Percentiles rank a stretch among this genome's conserved stretches.
Evolutionary conservation across 2,888 invertebrate species (phyloP).

Genomic region (Morpho helenor): DNA sequence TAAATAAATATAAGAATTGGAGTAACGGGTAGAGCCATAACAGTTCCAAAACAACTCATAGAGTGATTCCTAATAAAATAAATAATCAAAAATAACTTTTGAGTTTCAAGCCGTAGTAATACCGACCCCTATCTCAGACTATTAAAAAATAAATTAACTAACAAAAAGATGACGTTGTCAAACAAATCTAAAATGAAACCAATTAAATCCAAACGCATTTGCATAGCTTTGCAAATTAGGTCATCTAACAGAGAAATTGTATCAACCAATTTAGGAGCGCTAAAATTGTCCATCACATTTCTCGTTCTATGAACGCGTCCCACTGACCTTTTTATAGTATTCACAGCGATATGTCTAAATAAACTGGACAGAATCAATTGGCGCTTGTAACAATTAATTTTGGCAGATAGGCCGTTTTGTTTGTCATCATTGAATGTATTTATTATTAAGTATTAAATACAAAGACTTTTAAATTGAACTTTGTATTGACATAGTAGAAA

Average conservation of each 20-base stretch:
- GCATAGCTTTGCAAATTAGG: conserved; percentile 16
- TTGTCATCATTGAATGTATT: conserved; percentile 27
- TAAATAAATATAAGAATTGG: too few relatives aligned
- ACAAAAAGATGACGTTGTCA: neutral
- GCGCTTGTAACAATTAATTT: conserved; percentile 55
- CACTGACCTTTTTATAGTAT: conserved; percentile 43
- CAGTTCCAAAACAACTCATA: too few relatives aligned
- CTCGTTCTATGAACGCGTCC: conserved; percentile 33
- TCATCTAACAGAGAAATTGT: conserved; percentile 20
- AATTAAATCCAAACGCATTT: conserved; percentile 1
- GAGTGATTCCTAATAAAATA: too few relatives aligned
- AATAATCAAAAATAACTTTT: too few relatives aligned
- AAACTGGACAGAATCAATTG: conserved; percentile 64
- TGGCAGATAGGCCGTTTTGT: conserved; percentile 49
- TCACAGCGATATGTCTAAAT: conserved; percentile 49
- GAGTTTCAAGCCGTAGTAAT: too few relatives aligned
- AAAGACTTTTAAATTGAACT: too few relatives aligned
- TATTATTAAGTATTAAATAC: too few relatives aligned
- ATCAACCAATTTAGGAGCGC: conserved; percentile 21
- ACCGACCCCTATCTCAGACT: too few relatives aligned
- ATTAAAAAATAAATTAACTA: neutral
- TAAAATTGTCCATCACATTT: conserved; percentile 18
- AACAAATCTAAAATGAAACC: neutral
- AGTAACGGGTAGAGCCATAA: too few relatives aligned
- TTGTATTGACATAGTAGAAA: too few relatives aligned